Percentiles rank a stretch among this genome's conserved stretches.
phyloP scores from a whole-genome alignment of 2,113 vertebrate species.

The Nycticebus coucang region DNA sequence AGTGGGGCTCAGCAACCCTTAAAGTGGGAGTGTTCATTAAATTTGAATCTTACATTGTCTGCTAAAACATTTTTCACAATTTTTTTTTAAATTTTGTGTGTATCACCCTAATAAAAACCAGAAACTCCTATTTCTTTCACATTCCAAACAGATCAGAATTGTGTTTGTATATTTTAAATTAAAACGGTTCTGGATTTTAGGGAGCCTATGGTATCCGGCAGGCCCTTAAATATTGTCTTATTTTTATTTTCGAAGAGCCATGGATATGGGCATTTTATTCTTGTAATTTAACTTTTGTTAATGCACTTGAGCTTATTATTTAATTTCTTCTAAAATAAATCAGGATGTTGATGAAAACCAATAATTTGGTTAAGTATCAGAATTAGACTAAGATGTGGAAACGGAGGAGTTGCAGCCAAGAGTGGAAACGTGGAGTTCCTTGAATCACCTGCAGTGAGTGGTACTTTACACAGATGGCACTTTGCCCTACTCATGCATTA shows the following conservation, averaged over 20 bases:
- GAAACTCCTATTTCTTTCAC: not conserved
- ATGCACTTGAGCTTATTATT: not conserved
- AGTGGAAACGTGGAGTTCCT: not conserved
- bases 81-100: not conserved
- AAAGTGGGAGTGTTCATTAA: conserved; percentile 67
- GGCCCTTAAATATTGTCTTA: not conserved
- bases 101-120: not conserved
- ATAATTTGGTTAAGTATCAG: not conserved
- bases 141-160: not conserved
- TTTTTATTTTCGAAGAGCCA: conserved; percentile 29
- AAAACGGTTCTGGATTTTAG: not conserved
- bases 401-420: not conserved
- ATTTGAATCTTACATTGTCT: conserved; percentile 42
- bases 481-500: not conserved
- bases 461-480: not conserved
- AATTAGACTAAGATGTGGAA: not conserved
- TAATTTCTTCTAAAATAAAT: conserved; percentile 28
- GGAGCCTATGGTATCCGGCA: not conserved
- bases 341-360: not conserved
- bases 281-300: not conserved
- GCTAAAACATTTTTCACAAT: conserved; percentile 47
- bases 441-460: not conserved
- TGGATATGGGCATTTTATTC: not conserved
- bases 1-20: conserved; percentile 66
- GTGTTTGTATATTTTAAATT: not conserved